phyloP scores from a whole-genome alignment of 2,797 vertebrate genomes.

The Cheracebus regulus region DNA sequence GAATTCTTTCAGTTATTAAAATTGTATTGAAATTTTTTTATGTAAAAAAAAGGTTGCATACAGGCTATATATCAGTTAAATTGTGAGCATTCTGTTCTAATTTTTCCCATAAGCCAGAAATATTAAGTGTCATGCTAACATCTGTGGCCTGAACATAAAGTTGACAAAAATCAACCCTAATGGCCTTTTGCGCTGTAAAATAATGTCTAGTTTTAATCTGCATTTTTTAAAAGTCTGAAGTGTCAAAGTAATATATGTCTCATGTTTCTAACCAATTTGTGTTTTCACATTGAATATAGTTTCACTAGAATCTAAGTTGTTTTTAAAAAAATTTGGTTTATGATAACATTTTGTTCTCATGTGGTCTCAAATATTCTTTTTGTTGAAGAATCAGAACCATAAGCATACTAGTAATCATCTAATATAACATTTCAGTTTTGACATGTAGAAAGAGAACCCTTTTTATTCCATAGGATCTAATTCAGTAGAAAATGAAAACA shows the following conservation, averaged over 20 bases:
- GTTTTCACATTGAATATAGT: slow-evolving; percentile 3
- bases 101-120: slow-evolving; percentile 35
- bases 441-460: background rate
- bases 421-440: background rate
- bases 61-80: slow-evolving; percentile 18
- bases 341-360: slow-evolving; percentile 21
- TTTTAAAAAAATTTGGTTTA: background rate
- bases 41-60: background rate
- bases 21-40: slow-evolving; percentile 17
- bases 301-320: background rate
- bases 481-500: background rate
- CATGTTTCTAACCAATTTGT: slow-evolving; percentile 10
- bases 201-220: slow-evolving; percentile 33
- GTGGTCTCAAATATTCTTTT: slow-evolving; percentile 12
- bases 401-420: background rate
- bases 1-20: slow-evolving; percentile 1
- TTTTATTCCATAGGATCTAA: background rate
- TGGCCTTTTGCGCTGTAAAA: slow-evolving; percentile 22
- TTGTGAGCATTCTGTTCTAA: slow-evolving; percentile 50
- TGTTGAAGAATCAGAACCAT: background rate
- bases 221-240: background rate
- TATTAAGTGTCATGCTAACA: slow-evolving; percentile 56
- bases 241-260: slow-evolving; percentile 39
- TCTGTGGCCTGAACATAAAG: slow-evolving; percentile 53
- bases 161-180: slow-evolving; percentile 49